phyloP scores from a whole-genome alignment of 2,888 invertebrate genomes.

The Epirrhoe tristata region DNA sequence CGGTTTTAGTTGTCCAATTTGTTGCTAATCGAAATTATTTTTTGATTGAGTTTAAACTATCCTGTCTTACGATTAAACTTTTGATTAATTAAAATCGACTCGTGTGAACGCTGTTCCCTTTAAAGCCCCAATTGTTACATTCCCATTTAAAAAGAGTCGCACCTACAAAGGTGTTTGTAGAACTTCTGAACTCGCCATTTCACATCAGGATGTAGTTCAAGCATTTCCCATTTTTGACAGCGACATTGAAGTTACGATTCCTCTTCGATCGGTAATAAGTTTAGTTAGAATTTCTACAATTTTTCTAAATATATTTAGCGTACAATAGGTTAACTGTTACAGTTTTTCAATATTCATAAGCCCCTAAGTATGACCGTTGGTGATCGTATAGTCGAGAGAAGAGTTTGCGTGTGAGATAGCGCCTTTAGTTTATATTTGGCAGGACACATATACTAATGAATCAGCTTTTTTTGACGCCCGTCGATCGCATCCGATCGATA shows the following conservation, averaged over 20 bases:
- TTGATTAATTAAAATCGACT: background rate
- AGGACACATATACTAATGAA: slow-evolving; percentile 47
- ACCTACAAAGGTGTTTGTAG: slow-evolving; percentile 32
- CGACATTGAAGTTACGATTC: slow-evolving; percentile 61
- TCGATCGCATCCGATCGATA: slow-evolving; percentile 45
- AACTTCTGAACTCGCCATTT: slow-evolving; percentile 51
- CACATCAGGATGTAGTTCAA: slow-evolving; percentile 56
- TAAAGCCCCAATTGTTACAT: slow-evolving; percentile 36
- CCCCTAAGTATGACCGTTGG: slow-evolving; percentile 56
- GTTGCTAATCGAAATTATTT: background rate
- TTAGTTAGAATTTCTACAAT: slow-evolving; percentile 70
- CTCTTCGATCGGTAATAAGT: slow-evolving; percentile 67
- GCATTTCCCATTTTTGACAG: slow-evolving; percentile 49
- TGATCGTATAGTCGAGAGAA: slow-evolving; percentile 48
- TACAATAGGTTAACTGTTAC: slow-evolving; percentile 72
- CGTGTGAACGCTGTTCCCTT: background rate
- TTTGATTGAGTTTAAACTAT: background rate
- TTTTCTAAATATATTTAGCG: slow-evolving; percentile 73
- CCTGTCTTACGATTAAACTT: background rate
- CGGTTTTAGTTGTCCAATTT: background rate
- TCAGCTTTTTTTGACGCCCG: slow-evolving; percentile 29
- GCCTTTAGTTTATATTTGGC: slow-evolving; percentile 48
- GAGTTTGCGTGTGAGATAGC: slow-evolving; percentile 52
- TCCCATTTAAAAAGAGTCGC: slow-evolving; percentile 39
- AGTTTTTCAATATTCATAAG: slow-evolving; percentile 62